Evolutionary conservation across 2,888 invertebrate species (phyloP).

Genomic region (Cynaeus angustus): DNA sequence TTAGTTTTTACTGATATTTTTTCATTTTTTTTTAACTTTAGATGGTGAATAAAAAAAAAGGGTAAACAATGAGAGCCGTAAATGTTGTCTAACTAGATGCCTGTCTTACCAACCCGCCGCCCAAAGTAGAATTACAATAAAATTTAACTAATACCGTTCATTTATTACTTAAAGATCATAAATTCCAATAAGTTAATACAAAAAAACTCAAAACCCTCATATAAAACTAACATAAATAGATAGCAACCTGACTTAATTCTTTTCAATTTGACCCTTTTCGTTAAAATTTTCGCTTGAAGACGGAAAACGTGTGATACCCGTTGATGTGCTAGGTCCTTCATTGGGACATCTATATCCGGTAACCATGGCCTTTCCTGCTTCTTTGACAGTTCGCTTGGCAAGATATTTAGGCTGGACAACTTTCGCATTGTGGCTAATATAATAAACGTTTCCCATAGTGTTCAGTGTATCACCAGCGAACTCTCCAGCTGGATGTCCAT

Average conservation of each 20-base stretch:
- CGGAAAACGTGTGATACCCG: neutral
- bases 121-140: too few relatives aligned
- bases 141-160: too few relatives aligned
- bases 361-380: slow-evolving; percentile 74
- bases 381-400: slow-evolving; percentile 78
- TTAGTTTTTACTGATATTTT: too few relatives aligned
- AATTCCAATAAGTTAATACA: too few relatives aligned
- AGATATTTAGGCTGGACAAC: slow-evolving; percentile 80
- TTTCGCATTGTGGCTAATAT: slow-evolving; percentile 78
- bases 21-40: too few relatives aligned
- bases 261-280: neutral
- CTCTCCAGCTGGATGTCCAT: slow-evolving; percentile 79
- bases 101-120: too few relatives aligned
- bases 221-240: neutral
- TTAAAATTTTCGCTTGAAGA: neutral
- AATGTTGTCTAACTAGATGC: too few relatives aligned
- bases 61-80: too few relatives aligned
- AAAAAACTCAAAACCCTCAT: too few relatives aligned
- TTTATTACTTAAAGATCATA: too few relatives aligned
- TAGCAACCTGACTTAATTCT: neutral
- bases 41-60: too few relatives aligned
- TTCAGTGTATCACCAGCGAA: slow-evolving; percentile 80
- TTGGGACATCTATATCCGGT: slow-evolving; percentile 9
- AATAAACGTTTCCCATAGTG: slow-evolving; percentile 81
- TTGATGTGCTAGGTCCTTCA: slow-evolving; percentile 37